Evolutionary conservation across 2,888 invertebrate genomes (phyloP), one percentile per base, ranked within the genome.

Genomic region (Endotricha flammealis): DNA sequence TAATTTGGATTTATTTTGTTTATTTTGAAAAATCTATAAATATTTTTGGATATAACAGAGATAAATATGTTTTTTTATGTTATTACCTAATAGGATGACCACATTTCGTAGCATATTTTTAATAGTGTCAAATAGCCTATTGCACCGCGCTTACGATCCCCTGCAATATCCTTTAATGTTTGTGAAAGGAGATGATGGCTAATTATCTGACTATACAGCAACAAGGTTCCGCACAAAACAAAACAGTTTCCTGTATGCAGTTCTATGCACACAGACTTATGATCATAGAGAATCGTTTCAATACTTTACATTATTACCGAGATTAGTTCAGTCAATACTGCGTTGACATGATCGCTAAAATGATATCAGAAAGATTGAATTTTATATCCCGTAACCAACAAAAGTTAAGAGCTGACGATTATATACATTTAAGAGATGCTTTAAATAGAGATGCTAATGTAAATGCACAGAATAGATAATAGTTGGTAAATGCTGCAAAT

Each of bases 181-280:
- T 27, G 29, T 37, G 9, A 27, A 6, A 4, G 46, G 45, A 29
- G 41, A 53, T 12, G 50, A 53, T 35, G 53, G 48, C 9, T 49
- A n/a, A 49, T 34, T 50, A 42, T 38, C 28, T 47, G 13, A 38
- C 24, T 39, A 41, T 42, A 41, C 37, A 38, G 41, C 38, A 41
- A 28, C 29, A 42, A 5, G 38, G 36, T 46, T 12, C 52, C 1
- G 27, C 39, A 4, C 34, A 38, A 3, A 48, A 45, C 29, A 52
- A 55, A 40, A 57, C 49, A 39, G 48, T 54, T 1, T 40, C 54
- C 7, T 53, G 50, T 33, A 58, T 52, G 51, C 45, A 57, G 16
- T 58, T 48, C 46, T 51, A 54, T 46, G 39, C 48, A 34, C 46
- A 24, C 34, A 38, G 50, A 8, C 34, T 57, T 3, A 50, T 53